A percentile compares a stretch with the other conserved stretches of the same genome.
phyloP scores from a whole-genome alignment of 2,113 vertebrate species.

The Oncorhynchus mykiss region DNA sequence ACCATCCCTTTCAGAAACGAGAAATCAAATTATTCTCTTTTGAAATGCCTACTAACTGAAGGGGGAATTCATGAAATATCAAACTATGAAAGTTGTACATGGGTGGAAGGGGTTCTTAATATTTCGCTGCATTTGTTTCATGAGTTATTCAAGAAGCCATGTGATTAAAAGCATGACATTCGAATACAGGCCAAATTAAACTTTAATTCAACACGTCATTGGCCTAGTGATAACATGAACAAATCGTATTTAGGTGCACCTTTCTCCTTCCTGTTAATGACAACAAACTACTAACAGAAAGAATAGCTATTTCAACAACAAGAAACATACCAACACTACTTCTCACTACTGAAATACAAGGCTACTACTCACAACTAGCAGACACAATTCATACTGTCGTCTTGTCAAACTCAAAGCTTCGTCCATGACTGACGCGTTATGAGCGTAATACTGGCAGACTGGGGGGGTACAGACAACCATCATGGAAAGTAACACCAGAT shows the following conservation, averaged over 20 bases:
- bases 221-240: slow-evolving; percentile 31
- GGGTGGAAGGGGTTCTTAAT: slow-evolving; percentile 51
- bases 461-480: slow-evolving; percentile 70
- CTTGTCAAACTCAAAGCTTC: slow-evolving; percentile 84
- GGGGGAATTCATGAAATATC: slow-evolving; percentile 52
- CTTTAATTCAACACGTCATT: slow-evolving; percentile 44
- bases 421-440: slow-evolving; percentile 73
- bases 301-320: slow-evolving; percentile 39
- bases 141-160: slow-evolving; percentile 62
- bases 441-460: slow-evolving; percentile 63
- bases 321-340: slow-evolving; percentile 59
- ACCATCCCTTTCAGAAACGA: slow-evolving; percentile 59
- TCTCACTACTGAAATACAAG: slow-evolving; percentile 54
- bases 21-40: slow-evolving; percentile 55
- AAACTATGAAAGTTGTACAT: slow-evolving; percentile 72
- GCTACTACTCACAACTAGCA: slow-evolving; percentile 50
- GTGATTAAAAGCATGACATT: slow-evolving; percentile 61
- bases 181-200: slow-evolving; percentile 43
- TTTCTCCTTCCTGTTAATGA: slow-evolving; percentile 58
- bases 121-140: slow-evolving; percentile 63
- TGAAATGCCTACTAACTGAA: slow-evolving; percentile 62
- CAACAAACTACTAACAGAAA: slow-evolving; percentile 46
- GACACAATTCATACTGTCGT: slow-evolving; percentile 67
- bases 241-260: slow-evolving; percentile 74
- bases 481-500: slow-evolving; percentile 79